Percentiles rank a stretch among this genome's conserved stretches.
phyloP scores from a whole-genome alignment of 1,140 invertebrate species.

The Rhyacophila brunnea region DNA sequence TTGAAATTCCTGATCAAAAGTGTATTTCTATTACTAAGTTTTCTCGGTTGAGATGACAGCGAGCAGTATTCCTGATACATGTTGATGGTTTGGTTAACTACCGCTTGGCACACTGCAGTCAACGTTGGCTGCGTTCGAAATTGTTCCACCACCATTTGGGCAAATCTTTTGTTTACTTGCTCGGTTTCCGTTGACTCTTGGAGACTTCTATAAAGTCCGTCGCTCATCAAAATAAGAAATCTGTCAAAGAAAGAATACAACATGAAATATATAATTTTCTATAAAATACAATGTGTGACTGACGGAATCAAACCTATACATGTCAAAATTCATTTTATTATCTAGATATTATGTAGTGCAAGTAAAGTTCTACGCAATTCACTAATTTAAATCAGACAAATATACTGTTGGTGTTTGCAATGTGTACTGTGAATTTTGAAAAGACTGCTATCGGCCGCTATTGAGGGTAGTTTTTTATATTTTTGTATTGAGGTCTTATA shows the following conservation, averaged over 20 bases:
- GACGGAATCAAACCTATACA: too few relatives aligned
- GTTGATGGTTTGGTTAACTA: slow-evolving; percentile 80
- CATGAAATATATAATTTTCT: too few relatives aligned
- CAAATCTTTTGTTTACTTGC: slow-evolving; percentile 78
- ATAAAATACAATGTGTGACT: too few relatives aligned
- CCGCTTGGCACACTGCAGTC: slow-evolving; percentile 81
- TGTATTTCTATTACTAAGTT: slow-evolving; percentile 61
- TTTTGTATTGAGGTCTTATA: too few relatives aligned
- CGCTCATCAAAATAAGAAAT: slow-evolving; percentile 83
- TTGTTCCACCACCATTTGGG: slow-evolving; percentile 78
- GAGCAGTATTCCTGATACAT: slow-evolving; percentile 82
- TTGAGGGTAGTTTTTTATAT: too few relatives aligned
- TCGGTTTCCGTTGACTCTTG: slow-evolving; percentile 77
- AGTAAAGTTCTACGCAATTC: too few relatives aligned
- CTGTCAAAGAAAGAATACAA: slow-evolving; percentile 33
- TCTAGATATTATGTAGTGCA: too few relatives aligned
- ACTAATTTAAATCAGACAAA: too few relatives aligned
- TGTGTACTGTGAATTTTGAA: too few relatives aligned
- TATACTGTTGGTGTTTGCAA: too few relatives aligned
- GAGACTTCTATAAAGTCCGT: slow-evolving; percentile 80
- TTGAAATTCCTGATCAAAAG: slow-evolving; percentile 86
- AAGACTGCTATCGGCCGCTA: too few relatives aligned
- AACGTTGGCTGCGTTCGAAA: slow-evolving; percentile 79
- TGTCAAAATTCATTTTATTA: too few relatives aligned
- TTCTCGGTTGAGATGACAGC: slow-evolving; percentile 55